Conservation (phyloP, 2,113 vertebrate species). For the Ciconia stormi region DNA sequence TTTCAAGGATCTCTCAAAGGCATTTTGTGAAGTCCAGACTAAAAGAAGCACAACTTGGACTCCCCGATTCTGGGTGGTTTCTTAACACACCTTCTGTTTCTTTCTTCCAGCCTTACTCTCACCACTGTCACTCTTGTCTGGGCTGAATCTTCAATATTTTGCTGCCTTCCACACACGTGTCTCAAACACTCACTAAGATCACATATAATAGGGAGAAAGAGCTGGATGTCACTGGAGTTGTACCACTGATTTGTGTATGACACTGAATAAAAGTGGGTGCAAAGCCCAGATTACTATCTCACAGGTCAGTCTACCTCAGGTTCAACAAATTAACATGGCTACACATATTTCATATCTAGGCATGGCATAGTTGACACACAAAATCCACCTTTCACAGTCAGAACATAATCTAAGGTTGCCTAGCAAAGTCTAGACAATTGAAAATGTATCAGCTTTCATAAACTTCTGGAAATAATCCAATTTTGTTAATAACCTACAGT, state of each 20-base stretch:
- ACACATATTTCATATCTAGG: background rate
- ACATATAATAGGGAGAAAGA: background rate
- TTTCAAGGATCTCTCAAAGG: background rate
- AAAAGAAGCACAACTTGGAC: background rate
- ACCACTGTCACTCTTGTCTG: background rate
- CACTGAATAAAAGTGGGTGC: background rate
- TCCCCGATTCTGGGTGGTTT: background rate
- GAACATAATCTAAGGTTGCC: background rate
- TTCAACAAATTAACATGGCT: background rate
- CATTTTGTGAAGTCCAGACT: background rate
- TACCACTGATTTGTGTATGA: background rate
- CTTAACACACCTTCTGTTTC: background rate
- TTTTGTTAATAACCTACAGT: background rate
- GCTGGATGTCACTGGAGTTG: background rate
- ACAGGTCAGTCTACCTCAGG: background rate
- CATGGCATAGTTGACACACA: background rate
- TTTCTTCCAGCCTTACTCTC: background rate
- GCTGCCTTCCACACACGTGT: background rate
- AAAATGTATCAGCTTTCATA: slow-evolving; percentile 9
- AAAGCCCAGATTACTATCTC: background rate
- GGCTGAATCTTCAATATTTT: background rate
- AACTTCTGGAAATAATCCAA: background rate
- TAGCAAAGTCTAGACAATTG: background rate
- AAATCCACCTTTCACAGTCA: background rate
- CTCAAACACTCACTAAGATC: background rate